These are phyloP conservation scores for Crypturellus undulatus DNA, from an alignment of 2,113 vertebrate genomes.

Conservation along the genomic window DNA sequence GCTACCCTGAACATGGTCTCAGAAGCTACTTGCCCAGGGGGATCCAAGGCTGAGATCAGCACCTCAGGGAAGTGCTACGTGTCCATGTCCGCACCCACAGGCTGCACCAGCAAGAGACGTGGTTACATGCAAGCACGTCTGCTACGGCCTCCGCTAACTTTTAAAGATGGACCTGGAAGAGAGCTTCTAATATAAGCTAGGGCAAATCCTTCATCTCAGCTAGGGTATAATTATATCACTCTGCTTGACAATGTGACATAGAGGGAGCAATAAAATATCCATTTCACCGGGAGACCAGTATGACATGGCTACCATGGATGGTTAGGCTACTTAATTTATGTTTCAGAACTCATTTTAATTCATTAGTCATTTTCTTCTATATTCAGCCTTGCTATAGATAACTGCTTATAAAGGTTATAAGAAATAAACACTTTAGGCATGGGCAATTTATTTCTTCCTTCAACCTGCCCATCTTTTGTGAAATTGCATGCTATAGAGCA, in stretches of 20 bases:
- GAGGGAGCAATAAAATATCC: slow-evolving; percentile 55
- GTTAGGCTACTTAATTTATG: slow-evolving; percentile 65
- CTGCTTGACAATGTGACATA: slow-evolving; percentile 42
- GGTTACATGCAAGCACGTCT: not conserved
- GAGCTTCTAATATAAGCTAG: not conserved
- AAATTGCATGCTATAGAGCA: not conserved
- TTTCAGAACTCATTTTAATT: slow-evolving; percentile 61
- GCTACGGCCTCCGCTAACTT: not conserved
- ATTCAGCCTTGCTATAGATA: slow-evolving; percentile 33
- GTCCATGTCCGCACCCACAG: not conserved
- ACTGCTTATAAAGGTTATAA: slow-evolving; percentile 48
- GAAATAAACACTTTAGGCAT: slow-evolving; percentile 33
- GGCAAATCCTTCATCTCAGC: not conserved
- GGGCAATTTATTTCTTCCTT: slow-evolving; percentile 24
- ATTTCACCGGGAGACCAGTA: slow-evolving; percentile 25
- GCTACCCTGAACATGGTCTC: not conserved
- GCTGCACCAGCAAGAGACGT: not conserved
- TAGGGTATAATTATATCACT: slow-evolving; percentile 32
- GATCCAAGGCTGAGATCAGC: not conserved
- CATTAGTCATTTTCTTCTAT: slow-evolving; percentile 36
- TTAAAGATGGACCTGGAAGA: not conserved
- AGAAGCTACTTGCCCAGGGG: fast-evolving
- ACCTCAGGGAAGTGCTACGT: not conserved
- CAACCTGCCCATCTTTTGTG: not conserved
- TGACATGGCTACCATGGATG: slow-evolving; percentile 50